Percentiles rank a stretch among this genome's conserved stretches.
Conservation (phyloP, 2,113 vertebrate genomes). For the Oreochromis spilurus region DNA sequence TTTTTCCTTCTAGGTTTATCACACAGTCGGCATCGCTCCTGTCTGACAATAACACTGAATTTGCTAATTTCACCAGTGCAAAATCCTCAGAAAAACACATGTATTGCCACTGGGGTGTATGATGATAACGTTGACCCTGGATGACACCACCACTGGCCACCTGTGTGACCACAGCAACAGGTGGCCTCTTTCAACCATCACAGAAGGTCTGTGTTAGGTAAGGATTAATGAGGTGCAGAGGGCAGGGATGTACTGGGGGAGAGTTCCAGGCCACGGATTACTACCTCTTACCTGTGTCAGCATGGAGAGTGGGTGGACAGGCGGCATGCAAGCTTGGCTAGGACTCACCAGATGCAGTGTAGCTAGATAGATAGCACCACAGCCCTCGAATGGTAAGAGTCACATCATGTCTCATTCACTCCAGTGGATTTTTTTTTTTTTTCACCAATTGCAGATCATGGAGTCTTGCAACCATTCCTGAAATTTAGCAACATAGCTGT, state of each 20-base stretch:
- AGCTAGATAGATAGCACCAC: not conserved
- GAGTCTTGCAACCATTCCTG: not conserved
- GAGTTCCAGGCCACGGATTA: constrained; percentile 63
- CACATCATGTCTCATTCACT: not conserved
- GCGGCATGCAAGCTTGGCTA: not conserved
- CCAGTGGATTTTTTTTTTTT: not conserved
- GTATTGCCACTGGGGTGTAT: not conserved
- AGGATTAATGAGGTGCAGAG: constrained; percentile 60
- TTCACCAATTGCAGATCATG: not conserved
- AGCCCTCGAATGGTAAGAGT: not conserved
- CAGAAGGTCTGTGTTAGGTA: constrained; percentile 44
- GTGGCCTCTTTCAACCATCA: constrained; percentile 58
- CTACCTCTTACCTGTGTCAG: constrained; percentile 63
- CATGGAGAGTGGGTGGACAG: constrained; percentile 35
- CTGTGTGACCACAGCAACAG: constrained; percentile 43
- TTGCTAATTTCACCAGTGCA: not conserved
- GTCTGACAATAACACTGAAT: not conserved
- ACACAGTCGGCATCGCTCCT: not conserved
- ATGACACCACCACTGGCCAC: not conserved
- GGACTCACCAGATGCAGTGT: constrained; percentile 34
- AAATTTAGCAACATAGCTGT: not conserved
- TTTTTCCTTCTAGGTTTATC: not conserved
- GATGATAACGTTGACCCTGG: not conserved
- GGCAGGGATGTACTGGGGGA: constrained; percentile 37
- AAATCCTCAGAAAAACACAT: not conserved